A percentile compares a stretch with the other conserved stretches of the same genome.
Conservation (phyloP, 2,113 vertebrate genomes). For the Laticauda colubrina region DNA sequence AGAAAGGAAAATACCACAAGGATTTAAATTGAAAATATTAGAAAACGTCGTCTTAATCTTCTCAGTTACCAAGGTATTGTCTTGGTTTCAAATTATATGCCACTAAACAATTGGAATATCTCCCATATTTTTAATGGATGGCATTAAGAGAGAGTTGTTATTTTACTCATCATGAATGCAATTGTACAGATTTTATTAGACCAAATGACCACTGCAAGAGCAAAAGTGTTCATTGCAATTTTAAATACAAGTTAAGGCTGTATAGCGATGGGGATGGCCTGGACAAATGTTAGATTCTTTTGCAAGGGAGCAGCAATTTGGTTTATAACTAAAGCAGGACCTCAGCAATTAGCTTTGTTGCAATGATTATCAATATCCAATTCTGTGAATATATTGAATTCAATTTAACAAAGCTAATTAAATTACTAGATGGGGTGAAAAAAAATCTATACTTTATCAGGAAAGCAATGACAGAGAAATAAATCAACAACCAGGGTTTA, state of each 20-base stretch:
- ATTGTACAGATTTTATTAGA: not conserved
- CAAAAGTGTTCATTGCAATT: not conserved
- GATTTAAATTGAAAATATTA: not conserved
- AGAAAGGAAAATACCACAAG: not conserved
- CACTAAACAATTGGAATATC: not conserved
- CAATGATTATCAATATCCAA: constrained; percentile 55
- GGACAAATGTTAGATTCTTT: not conserved
- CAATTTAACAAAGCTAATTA: constrained; percentile 55
- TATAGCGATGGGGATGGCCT: not conserved
- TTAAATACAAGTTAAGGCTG: not conserved
- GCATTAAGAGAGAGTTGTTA: not conserved
- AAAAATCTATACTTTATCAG: constrained; percentile 47
- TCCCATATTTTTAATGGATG: not conserved
- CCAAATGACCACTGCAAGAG: not conserved
- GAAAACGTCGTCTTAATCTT: not conserved
- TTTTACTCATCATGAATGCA: not conserved
- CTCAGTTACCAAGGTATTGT: not conserved
- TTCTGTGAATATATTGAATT: constrained; percentile 57
- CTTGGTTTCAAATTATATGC: not conserved
- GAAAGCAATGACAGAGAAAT: constrained; percentile 46
- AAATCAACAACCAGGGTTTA: constrained; percentile 50
- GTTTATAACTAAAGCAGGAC: constrained; percentile 23
- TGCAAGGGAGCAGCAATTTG: not conserved
- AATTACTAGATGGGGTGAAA: constrained; percentile 55
- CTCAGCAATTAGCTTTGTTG: constrained; percentile 53